These are phyloP conservation scores for Patella depressa DNA, from an alignment of 2,888 invertebrate species.

Conservation along the genomic window DNA sequence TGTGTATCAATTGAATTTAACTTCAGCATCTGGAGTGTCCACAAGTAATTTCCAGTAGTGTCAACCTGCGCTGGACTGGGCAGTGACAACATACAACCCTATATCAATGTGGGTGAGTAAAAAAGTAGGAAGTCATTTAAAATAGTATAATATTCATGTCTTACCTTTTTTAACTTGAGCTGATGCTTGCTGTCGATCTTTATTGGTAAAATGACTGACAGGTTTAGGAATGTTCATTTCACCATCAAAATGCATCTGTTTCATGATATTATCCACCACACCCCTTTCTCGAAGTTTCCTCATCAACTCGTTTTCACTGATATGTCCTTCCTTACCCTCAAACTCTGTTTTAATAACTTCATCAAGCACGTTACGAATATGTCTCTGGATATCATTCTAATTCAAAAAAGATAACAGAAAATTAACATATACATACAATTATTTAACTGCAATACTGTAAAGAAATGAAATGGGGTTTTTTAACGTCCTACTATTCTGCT, in stretches of 20 bases:
- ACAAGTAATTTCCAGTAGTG: too few species aligned
- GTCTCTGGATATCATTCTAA: slow-evolving; percentile 63
- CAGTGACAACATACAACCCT: too few species aligned
- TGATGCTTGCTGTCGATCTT: slow-evolving; percentile 51
- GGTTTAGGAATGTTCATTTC: slow-evolving; percentile 42
- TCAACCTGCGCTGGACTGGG: too few species aligned
- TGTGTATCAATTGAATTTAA: too few species aligned
- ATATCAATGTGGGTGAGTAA: too few species aligned
- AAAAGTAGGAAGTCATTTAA: too few species aligned
- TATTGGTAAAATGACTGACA: slow-evolving; percentile 62
- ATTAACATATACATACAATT: too few species aligned
- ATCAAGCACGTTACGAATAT: slow-evolving; percentile 61
- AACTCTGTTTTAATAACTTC: slow-evolving; percentile 60
- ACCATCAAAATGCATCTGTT: slow-evolving; percentile 61
- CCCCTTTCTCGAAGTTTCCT: slow-evolving; percentile 67
- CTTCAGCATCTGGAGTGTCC: too few species aligned
- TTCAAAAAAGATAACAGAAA: slow-evolving; percentile 3
- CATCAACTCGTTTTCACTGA: slow-evolving; percentile 70
- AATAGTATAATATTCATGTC: too few species aligned
- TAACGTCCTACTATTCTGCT: neutral
- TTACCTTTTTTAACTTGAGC: slow-evolving; percentile 56
- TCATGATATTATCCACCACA: slow-evolving; percentile 64
- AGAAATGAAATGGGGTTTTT: neutral
- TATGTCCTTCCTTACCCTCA: slow-evolving; percentile 39
- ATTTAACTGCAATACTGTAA: neutral